Evolutionary conservation across 2,888 invertebrate species (phyloP), one percentile per base, ranked within the genome.

Genomic region (Ormyrus pomaceus): DNA sequence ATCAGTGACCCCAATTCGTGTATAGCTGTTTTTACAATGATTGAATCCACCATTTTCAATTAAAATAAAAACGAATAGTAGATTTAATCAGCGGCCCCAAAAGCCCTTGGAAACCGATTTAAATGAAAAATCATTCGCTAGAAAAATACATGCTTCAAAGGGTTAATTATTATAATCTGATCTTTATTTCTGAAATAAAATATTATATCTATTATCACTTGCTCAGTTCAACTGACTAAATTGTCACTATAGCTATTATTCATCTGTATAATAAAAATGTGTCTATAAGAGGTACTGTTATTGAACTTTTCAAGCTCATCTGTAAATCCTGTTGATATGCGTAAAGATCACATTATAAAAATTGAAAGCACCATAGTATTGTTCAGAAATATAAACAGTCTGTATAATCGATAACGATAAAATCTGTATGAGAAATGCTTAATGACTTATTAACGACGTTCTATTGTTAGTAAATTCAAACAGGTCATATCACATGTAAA

Each of bases 171-270:
- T 56, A 66, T 51, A 64, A 70, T 74, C 62, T 58, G 65, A 77
- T 53, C 79, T 77, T 77, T 46, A 62, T 66, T 69, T 11, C 7
- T 9, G n/a, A 64, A 79, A 74, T 69, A 61, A 82, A 62, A 66
- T 73, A 77, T 55, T 72, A 51, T 34, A 34, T 79, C 46, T 72
- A 59, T 72, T 66, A 51, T 56, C 34, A 56, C 55, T 19, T 65
- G 55, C 70, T 79, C 82, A 82, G 81, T 79, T 82, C 81, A 79
- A 82, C 79, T 82, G 81, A 82, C 53, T 66, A 76, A 76, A 76
- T 64, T 61, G 79, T 79, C 19, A 56, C 59, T 74, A 77, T 77
- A 69, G 48, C 34, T 34, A 65, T 76, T 56, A 58, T 56, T 68
- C 70, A 77, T 81, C 13, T 51, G 61, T 72, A 77, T 55, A 71